Percentiles rank a stretch among this genome's conserved stretches.
phyloP scores from a whole-genome alignment of 2,797 vertebrate species.

The Tapera naevia region DNA sequence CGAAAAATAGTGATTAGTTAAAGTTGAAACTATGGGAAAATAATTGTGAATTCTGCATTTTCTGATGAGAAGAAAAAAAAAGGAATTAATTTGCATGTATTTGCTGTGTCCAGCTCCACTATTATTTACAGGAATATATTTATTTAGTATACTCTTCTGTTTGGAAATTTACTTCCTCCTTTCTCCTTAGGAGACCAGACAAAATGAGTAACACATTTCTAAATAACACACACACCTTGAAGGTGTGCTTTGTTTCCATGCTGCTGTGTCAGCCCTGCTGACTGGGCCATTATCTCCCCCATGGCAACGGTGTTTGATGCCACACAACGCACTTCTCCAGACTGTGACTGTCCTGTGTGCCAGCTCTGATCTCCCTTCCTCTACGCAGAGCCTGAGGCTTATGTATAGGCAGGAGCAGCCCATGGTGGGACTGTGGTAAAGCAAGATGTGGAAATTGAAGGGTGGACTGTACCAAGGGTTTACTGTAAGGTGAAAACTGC shows the following conservation, averaged over 20 bases:
- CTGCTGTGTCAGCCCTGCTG: background rate
- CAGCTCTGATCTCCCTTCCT: background rate
- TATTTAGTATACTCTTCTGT: background rate
- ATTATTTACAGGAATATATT: background rate
- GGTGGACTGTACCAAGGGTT: background rate
- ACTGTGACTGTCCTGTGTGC: accelerated
- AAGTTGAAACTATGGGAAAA: background rate
- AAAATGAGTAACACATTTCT: background rate
- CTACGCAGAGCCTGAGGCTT: background rate
- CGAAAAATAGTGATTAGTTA: background rate
- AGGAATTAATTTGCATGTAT: background rate
- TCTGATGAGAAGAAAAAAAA: background rate
- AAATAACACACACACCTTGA: background rate
- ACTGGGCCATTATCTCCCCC: accelerated
- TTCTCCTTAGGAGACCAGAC: background rate
- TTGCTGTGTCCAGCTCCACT: background rate
- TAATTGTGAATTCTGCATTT: background rate
- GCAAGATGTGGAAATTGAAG: background rate
- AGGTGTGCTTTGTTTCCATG: background rate
- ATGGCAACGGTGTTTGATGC: background rate
- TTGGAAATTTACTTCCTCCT: background rate
- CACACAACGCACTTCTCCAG: background rate
- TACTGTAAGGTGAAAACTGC: background rate
- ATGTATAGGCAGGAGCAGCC: accelerated
- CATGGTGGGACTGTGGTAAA: background rate